Evolutionary conservation across 1,140 invertebrate genomes (phyloP).

Genomic region (Drosophila rhopaloa): DNA sequence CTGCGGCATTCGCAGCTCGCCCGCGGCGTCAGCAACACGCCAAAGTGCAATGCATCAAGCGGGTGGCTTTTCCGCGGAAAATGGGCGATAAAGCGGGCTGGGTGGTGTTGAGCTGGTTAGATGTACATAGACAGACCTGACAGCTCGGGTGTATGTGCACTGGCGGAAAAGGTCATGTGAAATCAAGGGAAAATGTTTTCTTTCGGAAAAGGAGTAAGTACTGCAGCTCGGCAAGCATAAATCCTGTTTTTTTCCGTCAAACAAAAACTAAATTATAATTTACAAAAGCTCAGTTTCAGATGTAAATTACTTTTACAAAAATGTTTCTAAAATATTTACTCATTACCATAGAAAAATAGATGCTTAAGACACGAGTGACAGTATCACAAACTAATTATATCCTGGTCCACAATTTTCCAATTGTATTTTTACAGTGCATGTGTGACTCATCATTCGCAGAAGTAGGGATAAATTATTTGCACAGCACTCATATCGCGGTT

Average conservation of each 20-base stretch:
- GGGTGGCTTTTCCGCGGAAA: slow-evolving; percentile 27
- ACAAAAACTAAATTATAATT: no score
- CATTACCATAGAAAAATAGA: no score
- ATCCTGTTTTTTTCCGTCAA: no score
- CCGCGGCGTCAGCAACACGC: slow-evolving; percentile 62
- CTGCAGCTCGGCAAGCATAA: no score
- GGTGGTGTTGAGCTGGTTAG: slow-evolving; percentile 36
- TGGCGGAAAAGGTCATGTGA: neutral
- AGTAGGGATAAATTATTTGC: slow-evolving; percentile 16
- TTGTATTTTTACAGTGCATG: neutral
- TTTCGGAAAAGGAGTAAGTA: neutral
- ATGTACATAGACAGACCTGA: slow-evolving; percentile 69
- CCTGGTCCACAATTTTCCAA: no score
- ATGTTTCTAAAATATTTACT: no score
- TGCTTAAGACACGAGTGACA: no score
- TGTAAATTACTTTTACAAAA: no score
- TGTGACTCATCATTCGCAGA: slow-evolving; percentile 8
- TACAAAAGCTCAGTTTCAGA: no score
- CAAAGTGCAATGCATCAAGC: slow-evolving; percentile 79
- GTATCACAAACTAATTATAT: no score
- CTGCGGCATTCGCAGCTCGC: slow-evolving; percentile 62
- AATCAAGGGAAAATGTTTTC: neutral
- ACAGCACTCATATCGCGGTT: slow-evolving; percentile 15
- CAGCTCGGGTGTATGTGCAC: slow-evolving; percentile 15
- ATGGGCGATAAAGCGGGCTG: no score